Base-by-base conservation (phyloP, 2,113 vertebrate species). In the Pheucticus melanocephalus region DNA sequence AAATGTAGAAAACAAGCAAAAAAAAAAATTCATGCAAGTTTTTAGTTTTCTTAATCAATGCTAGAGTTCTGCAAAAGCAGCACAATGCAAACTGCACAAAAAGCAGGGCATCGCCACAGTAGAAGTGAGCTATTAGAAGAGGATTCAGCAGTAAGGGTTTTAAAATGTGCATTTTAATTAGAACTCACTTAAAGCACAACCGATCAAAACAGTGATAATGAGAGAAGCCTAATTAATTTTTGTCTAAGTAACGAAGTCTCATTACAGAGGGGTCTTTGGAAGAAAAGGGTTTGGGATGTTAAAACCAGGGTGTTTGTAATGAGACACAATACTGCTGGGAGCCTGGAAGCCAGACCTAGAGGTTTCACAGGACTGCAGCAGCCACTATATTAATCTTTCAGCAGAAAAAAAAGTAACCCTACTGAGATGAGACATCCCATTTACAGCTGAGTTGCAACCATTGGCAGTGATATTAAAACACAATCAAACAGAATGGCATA, bases 91-190 rank as follows among this genome's bases (percentile, higher is more conserved):
- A 59, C 53, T 10, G 27, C 89, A 86, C 66, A 95, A 93, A 95
- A 96, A 96, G 86, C 93, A 76, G 81, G 90, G 73, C 80, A 90
- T 31, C 0, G 1, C 54, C 1, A 0, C 59, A 31, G 83, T 6
- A 65, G 69, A 79, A 59, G 23, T 2, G 0, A 84, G 82, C 39
- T 47, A 21, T 91, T 66, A 76, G 92, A 65, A 40, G 4, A 48
- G 92, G 90, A 82, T 65, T 56, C 90, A 72, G 82, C 81, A 90
- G 75, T 16, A 70, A 87, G 87, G 84, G 19, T 86, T 96, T 97
- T 97, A 57, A 97, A 97, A 96, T 93, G 92, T 95, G 91, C 87
- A 95, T 98, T 97, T 97, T 97, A 97, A 97, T 98, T 97, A 97
- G 93, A 94, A 65, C 95, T 92, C 90, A 88, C 97, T 96, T 87